A percentile compares a stretch with the other conserved stretches of the same genome.
phyloP scores from a whole-genome alignment of 2,888 invertebrate genomes.

The Andrena haemorrhoa region DNA sequence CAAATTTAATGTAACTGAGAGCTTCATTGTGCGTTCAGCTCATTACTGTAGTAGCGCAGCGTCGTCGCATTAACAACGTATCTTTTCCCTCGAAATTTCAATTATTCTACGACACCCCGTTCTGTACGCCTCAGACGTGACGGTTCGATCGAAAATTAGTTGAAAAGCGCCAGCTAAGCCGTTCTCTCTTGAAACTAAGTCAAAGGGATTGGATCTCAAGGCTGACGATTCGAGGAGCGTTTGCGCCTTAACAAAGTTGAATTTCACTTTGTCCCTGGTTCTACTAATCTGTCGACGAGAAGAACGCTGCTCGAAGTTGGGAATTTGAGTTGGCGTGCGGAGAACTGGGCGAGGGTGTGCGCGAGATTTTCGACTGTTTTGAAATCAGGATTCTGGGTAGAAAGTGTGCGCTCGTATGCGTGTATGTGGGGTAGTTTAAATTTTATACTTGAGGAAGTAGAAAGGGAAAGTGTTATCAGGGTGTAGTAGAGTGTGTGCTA shows the following conservation, averaged over 20 bases:
- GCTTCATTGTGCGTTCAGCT: neutral
- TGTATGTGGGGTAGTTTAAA: neutral
- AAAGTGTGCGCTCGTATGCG: neutral
- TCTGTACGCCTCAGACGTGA: neutral
- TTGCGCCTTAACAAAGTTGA: neutral
- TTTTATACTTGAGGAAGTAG: neutral
- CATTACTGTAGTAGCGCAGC: neutral
- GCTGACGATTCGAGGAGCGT: neutral
- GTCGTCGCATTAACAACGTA: neutral
- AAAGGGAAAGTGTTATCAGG: neutral
- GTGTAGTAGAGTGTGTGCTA: too few species aligned
- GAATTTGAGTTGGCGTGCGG: too few species aligned
- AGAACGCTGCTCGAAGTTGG: neutral
- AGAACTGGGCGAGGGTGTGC: too few species aligned
- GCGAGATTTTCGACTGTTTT: neutral
- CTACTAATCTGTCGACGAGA: neutral
- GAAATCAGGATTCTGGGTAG: neutral
- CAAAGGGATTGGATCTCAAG: slow-evolving; percentile 15
- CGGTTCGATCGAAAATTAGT: neutral
- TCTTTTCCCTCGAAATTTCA: neutral
- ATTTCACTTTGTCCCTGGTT: neutral
- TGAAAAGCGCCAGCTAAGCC: neutral
- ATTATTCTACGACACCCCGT: neutral
- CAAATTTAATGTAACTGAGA: slow-evolving; percentile 13
- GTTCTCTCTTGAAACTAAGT: slow-evolving; percentile 2